A percentile compares a stretch with the other conserved stretches of the same genome.
Evolutionary conservation across 2,888 invertebrate genomes (phyloP).

Genomic region (Harmothoe impar): DNA sequence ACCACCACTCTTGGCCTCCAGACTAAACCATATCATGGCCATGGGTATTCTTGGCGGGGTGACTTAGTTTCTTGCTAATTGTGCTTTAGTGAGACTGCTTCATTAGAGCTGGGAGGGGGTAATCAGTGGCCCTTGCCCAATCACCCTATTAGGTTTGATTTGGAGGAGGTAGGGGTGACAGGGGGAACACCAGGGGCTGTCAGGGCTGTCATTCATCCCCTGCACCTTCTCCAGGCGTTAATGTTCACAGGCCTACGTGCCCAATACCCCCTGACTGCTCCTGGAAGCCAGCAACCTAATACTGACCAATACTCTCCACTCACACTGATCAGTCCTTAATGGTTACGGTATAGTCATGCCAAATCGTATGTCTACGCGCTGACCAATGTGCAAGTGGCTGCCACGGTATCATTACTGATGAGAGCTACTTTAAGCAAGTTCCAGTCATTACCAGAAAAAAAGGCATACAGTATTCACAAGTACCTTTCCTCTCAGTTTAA

Average conservation of each 20-base stretch:
- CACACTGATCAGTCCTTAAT: background rate
- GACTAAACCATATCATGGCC: constrained; percentile 29
- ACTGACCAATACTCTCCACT: background rate
- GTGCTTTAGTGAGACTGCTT: constrained; percentile 53
- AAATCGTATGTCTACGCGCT: too few species aligned
- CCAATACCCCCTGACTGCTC: background rate
- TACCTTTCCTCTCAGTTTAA: too few species aligned
- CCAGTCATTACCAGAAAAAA: too few species aligned
- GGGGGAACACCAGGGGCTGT: background rate
- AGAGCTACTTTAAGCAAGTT: too few species aligned
- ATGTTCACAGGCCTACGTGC: background rate
- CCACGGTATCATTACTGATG: too few species aligned
- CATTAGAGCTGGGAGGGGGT: constrained; percentile 20
- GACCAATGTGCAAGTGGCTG: too few species aligned
- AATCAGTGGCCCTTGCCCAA: constrained; percentile 20
- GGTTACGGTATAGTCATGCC: too few species aligned
- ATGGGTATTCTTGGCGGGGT: constrained; percentile 31
- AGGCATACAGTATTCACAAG: too few species aligned
- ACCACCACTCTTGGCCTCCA: background rate
- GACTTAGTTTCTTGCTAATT: constrained; percentile 57
- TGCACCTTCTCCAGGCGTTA: constrained; percentile 3
- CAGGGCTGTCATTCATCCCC: constrained; percentile 3
- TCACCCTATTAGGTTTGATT: constrained; percentile 57
- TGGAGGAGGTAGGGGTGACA: constrained; percentile 47
- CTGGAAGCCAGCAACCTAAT: background rate